Evolutionary conservation across 2,113 vertebrate species (phyloP), one percentile per base, ranked within the genome.

Genomic region (Carlito syrichta): DNA sequence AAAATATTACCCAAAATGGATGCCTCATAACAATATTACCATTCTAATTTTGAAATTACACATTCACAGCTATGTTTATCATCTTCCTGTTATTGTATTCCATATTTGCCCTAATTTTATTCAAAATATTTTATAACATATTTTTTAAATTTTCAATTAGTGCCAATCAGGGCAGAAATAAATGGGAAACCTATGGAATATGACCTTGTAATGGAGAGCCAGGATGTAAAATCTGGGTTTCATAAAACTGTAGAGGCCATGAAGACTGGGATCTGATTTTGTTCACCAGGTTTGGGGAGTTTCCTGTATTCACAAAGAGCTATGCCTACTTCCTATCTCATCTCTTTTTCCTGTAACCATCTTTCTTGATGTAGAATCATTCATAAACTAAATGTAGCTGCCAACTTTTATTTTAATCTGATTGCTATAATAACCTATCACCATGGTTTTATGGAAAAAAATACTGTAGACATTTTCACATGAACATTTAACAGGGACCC

Each of bases 1-100:
- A 93, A 97, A 98, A 97, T 89, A 97, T 83, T 96, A 84, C 84
- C 97, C 95, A 89, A 98, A 97, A 84, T 10, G 0, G 1, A 2
- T 23, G 62, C 73, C 86, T 48, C 50, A 93, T n/a, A 93, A 62
- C 54, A 40, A 58, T 1, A 90, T 23, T 6, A 20, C 0, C 0
- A 2, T 91, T 81, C 48, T 94, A 84, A 48, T 92, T 92, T 84
- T 92, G 27, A 87, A 95, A 87, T 38, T 81, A 96, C 0, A 45
- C 30, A 88, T 56, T 66, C 79, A 58, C 3, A 19, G 43, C 40
- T 43, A 89, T 40, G 76, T 60, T 84, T 45, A 69, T 82, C 71
- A 45, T 38, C 45, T 38, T 92, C 25, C 0, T 14, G 8, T 58
- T 95, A 77, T 8, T 45, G 0, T 0, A 79, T 63, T 86, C 63